Evolutionary conservation across 2,888 invertebrate genomes (phyloP).

Genomic region (Amblyteles armatorius): DNA sequence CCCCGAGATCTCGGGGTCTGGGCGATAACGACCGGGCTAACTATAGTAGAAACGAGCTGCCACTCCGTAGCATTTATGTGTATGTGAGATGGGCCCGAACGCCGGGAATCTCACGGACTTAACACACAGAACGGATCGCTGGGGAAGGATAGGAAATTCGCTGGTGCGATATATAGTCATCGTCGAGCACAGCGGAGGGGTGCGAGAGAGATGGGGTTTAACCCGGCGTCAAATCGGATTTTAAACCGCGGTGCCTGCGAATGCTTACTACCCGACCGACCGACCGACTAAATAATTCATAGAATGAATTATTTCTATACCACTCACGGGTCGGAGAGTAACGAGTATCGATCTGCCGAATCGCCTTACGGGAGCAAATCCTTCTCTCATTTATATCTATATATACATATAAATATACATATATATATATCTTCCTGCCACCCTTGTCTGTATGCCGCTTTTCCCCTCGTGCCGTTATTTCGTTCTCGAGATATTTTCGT

Average conservation of each 20-base stretch:
- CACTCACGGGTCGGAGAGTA: constrained; percentile 67
- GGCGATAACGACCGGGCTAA: constrained; percentile 63
- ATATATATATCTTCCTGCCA: constrained; percentile 11
- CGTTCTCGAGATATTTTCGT: constrained; percentile 59
- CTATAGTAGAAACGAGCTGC: constrained; percentile 64
- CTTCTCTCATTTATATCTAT: constrained; percentile 16
- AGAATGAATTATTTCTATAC: constrained; percentile 80
- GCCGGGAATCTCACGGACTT: constrained; percentile 25
- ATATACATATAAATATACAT: background rate
- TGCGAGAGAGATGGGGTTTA: constrained; percentile 28
- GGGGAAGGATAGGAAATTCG: constrained; percentile 23
- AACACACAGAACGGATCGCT: constrained; percentile 31
- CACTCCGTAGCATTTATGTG: constrained; percentile 57
- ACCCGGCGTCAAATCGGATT: constrained; percentile 76
- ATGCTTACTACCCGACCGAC: constrained; percentile 60
- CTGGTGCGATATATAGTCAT: background rate
- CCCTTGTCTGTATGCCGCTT: background rate
- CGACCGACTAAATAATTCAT: constrained; percentile 80
- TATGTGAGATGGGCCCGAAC: constrained; percentile 28
- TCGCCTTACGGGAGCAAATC: constrained; percentile 67
- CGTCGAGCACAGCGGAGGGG: background rate
- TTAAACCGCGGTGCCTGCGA: constrained; percentile 70
- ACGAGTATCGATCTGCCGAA: constrained; percentile 77
- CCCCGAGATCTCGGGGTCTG: constrained; percentile 56
- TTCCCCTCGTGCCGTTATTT: background rate